A percentile compares a stretch with the other conserved stretches of the same genome.
Evolutionary conservation across 2,888 invertebrate genomes (phyloP).

Genomic region (Lagria hirta): DNA sequence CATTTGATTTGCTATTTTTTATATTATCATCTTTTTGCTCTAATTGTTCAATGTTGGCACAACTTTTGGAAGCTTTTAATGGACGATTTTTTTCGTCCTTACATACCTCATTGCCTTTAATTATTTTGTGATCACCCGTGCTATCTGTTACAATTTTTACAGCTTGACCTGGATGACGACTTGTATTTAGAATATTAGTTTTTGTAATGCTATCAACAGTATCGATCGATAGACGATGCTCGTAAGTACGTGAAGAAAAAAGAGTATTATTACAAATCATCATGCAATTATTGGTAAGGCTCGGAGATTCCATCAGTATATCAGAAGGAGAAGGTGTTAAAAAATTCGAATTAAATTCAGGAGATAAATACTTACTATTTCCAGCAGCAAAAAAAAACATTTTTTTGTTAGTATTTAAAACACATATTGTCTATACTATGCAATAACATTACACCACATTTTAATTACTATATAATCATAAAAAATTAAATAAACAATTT

Average conservation of each 20-base stretch:
- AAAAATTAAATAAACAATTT: too few relatives aligned
- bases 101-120: slow-evolving; percentile 44
- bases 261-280: slow-evolving; percentile 53
- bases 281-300: slow-evolving; percentile 52
- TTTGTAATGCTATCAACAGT: slow-evolving; percentile 45
- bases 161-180: slow-evolving; percentile 69
- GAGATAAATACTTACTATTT: slow-evolving; percentile 54
- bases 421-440: too few relatives aligned
- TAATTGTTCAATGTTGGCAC: slow-evolving; percentile 44
- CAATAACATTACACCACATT: too few relatives aligned
- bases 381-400: slow-evolving; percentile 12
- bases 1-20: slow-evolving; percentile 41
- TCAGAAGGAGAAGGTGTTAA: slow-evolving; percentile 59
- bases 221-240: slow-evolving; percentile 39
- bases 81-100: slow-evolving; percentile 29
- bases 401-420: too few relatives aligned
- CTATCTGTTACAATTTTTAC: slow-evolving; percentile 68
- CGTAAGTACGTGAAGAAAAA: slow-evolving; percentile 37
- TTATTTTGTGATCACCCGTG: slow-evolving; percentile 51
- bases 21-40: slow-evolving; percentile 14
- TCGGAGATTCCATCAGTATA: slow-evolving; percentile 57
- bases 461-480: too few relatives aligned
- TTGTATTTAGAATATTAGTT: slow-evolving; percentile 40
- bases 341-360: slow-evolving; percentile 43
- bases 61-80: slow-evolving; percentile 52